A percentile compares a stretch with the other conserved stretches of the same genome.
Evolutionary conservation across 2,113 vertebrate species (phyloP).

Genomic region (Sula dactylatra): DNA sequence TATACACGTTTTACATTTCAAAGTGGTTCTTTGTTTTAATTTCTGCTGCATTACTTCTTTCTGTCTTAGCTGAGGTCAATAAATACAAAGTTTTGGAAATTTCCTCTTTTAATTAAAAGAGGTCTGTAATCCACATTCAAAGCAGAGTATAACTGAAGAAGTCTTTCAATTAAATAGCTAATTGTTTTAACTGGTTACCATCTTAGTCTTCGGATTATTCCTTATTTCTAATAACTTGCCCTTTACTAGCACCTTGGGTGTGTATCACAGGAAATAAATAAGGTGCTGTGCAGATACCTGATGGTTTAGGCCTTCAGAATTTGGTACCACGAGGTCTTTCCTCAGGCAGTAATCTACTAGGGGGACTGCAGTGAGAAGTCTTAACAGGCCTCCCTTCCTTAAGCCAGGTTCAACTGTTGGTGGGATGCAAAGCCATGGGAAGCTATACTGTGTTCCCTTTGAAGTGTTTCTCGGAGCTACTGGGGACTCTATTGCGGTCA

Average conservation of each 20-base stretch:
- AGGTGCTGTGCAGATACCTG: background rate
- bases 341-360: background rate
- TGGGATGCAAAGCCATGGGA: background rate
- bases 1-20: background rate
- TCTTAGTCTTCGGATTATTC: background rate
- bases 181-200: background rate
- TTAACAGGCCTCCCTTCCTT: background rate
- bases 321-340: background rate
- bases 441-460: fast-evolving
- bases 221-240: background rate
- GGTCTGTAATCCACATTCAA: background rate
- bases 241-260: background rate
- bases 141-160: background rate
- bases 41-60: background rate
- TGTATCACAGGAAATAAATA: background rate
- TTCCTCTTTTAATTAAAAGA: background rate
- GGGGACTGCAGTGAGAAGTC: background rate
- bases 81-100: background rate
- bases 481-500: background rate
- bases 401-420: background rate
- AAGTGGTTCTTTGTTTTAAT: background rate
- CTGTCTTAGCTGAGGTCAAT: background rate
- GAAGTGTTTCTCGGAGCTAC: background rate
- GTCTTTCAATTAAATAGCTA: background rate
- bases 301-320: background rate